Evolutionary conservation across 1,140 invertebrate genomes (phyloP).

Genomic region (Brachionus rotundiformis): DNA sequence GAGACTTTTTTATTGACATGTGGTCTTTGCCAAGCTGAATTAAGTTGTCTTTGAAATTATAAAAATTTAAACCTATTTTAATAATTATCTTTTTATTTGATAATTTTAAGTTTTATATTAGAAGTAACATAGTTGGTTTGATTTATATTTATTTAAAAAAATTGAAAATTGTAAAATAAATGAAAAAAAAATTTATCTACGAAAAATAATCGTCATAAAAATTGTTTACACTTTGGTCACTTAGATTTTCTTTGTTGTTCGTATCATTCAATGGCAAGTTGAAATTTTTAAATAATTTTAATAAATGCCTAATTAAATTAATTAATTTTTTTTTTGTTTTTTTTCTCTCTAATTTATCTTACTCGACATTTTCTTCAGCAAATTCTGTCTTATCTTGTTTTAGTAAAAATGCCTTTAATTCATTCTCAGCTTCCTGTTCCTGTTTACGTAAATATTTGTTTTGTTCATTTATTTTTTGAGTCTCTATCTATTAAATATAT

Average conservation of each 20-base stretch:
- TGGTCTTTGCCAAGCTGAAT: not conserved
- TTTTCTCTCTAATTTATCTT: not conserved
- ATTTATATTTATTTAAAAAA: too few relatives aligned
- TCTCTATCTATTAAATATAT: slow-evolving; percentile 20
- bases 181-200: not conserved
- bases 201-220: slow-evolving; percentile 50
- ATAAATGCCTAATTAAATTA: not conserved
- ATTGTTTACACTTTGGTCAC: not conserved
- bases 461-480: slow-evolving; percentile 39
- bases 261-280: not conserved
- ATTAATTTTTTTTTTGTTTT: not conserved
- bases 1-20: not conserved
- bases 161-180: not conserved
- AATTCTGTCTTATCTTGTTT: slow-evolving; percentile 47
- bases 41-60: not conserved
- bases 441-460: slow-evolving; percentile 16
- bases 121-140: too few relatives aligned
- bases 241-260: not conserved
- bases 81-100: too few relatives aligned
- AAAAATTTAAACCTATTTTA: too few relatives aligned
- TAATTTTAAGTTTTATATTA: too few relatives aligned
- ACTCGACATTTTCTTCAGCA: slow-evolving; percentile 40
- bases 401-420: slow-evolving; percentile 9
- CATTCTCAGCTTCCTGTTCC: slow-evolving; percentile 32
- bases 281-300: slow-evolving; percentile 11